phyloP scores from a whole-genome alignment of 2,888 invertebrate species.

The Sussaba pulchella region DNA sequence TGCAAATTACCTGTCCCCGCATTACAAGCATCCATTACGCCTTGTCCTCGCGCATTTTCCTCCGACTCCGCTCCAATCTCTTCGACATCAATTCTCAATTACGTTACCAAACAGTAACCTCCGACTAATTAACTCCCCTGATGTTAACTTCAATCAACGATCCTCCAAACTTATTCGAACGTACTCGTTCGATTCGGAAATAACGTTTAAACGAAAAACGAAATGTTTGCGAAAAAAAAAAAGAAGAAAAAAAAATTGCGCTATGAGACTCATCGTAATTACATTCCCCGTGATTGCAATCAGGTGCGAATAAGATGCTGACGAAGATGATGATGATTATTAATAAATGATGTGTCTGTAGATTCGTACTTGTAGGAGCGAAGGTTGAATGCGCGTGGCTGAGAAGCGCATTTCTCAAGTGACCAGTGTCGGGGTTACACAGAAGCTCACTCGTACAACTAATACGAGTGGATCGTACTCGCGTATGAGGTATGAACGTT shows the following conservation, averaged over 20 bases:
- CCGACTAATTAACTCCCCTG: constrained; percentile 26
- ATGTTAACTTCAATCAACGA: constrained; percentile 13
- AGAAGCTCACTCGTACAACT: constrained; percentile 47
- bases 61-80: constrained; percentile 3
- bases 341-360: not conserved
- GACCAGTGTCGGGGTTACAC: constrained; percentile 52
- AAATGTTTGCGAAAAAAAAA: not conserved
- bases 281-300: constrained; percentile 48
- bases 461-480: constrained; percentile 13
- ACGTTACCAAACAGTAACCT: constrained; percentile 26
- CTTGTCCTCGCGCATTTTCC: constrained; percentile 33
- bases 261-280: constrained; percentile 24
- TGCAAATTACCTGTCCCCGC: constrained; percentile 63
- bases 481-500: not conserved
- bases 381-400: not conserved
- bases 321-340: constrained; percentile 48
- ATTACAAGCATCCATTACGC: constrained; percentile 36
- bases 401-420: constrained; percentile 34
- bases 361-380: constrained; percentile 2
- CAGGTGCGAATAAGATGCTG: constrained; percentile 49
- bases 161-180: not conserved
- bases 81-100: constrained; percentile 38
- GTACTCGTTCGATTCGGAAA: constrained; percentile 7
- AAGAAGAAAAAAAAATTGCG: not conserved
- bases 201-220: not conserved